Evolutionary conservation across 2,797 vertebrate genomes (phyloP), one percentile per base, ranked within the genome.

Genomic region (Heterohyrax brucei): DNA sequence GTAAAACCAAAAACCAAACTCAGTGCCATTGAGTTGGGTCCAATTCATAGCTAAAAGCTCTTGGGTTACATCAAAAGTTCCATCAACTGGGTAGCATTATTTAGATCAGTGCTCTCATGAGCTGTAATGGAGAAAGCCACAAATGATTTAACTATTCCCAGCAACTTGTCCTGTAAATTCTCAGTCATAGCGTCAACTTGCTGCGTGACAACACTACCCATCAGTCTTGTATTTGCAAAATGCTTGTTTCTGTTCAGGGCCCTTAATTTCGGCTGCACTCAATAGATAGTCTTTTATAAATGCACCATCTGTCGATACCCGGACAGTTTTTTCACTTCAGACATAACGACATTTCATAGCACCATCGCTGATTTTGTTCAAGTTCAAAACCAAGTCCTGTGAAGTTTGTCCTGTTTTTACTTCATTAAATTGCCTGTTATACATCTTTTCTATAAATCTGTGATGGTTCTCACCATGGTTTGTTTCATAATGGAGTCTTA

Each of bases 371-470:
- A 87, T 68, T 83, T 75, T 87, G 91, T 79, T 88, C 59, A 79
- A 21, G 6, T 76, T 88, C 73, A 80, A 79, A 91, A 91, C 78
- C n/a, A 88, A 93, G 22, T 66, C 72, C 16, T 46, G 66, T 56
- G 64, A 83, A 95, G 33, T 66, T 89, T 92, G 66, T 26, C n/a
- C 80, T 79, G 62, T 70, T 72, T 73, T 85, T 73, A 85, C 46
- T 30, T 80, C 3, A 1, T 53, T 89, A n/a, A 78, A 33, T 48
- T 85, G 79, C 73, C 78, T 73, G n/a, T 33, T 64, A 22, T 1
- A 0, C 66, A 73, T 66, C 59, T 95, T 59, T 85, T 62, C 33
- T 10, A 56, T n/a, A 66, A 26, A 66, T 2, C 56, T 64, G 24
- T 59, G 6, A 0, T 59, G 53, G 66, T 30, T 66, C 33, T 10